Evolutionary conservation across 2,888 invertebrate genomes (phyloP).

Genomic region (Drosophila meridiana): DNA sequence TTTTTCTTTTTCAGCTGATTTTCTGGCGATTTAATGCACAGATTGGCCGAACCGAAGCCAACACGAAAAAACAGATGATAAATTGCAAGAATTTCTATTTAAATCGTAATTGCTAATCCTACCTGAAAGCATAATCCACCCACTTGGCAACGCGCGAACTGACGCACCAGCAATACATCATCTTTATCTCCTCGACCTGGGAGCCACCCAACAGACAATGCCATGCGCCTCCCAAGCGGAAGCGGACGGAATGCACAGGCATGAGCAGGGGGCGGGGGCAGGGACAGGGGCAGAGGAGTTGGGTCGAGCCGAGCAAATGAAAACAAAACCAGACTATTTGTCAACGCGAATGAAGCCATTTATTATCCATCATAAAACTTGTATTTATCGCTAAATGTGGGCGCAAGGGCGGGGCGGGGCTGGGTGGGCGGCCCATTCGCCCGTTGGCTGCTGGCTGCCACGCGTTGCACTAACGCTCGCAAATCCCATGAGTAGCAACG

Average conservation of each 20-base stretch:
- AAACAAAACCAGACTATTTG: slow-evolving; percentile 82
- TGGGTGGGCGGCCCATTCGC: background rate
- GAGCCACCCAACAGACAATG: slow-evolving; percentile 51
- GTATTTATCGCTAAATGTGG: slow-evolving; percentile 82
- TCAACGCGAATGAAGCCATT: slow-evolving; percentile 84
- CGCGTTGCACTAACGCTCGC: slow-evolving; percentile 40
- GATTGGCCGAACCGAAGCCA: slow-evolving; percentile 35
- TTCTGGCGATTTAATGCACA: slow-evolving; percentile 61
- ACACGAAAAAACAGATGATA: slow-evolving; percentile 60
- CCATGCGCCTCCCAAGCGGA: slow-evolving; percentile 27
- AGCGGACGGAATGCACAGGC: slow-evolving; percentile 15
- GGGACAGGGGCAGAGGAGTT: background rate
- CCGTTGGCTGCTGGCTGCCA: slow-evolving; percentile 37
- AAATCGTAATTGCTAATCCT: slow-evolving; percentile 81
- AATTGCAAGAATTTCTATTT: slow-evolving; percentile 77
- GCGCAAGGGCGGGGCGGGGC: background rate
- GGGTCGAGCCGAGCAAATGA: slow-evolving; percentile 68
- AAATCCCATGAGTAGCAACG: slow-evolving; percentile 62
- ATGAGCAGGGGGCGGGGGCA: background rate
- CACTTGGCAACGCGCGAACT: slow-evolving; percentile 67
- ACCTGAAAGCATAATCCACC: slow-evolving; percentile 82
- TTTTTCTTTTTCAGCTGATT: slow-evolving; percentile 45
- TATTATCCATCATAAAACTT: slow-evolving; percentile 84
- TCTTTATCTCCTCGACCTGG: slow-evolving; percentile 70
- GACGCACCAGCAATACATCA: slow-evolving; percentile 68